Base-by-base conservation (phyloP, 2,113 vertebrate genomes). In the Oostethus manadensis region DNA sequence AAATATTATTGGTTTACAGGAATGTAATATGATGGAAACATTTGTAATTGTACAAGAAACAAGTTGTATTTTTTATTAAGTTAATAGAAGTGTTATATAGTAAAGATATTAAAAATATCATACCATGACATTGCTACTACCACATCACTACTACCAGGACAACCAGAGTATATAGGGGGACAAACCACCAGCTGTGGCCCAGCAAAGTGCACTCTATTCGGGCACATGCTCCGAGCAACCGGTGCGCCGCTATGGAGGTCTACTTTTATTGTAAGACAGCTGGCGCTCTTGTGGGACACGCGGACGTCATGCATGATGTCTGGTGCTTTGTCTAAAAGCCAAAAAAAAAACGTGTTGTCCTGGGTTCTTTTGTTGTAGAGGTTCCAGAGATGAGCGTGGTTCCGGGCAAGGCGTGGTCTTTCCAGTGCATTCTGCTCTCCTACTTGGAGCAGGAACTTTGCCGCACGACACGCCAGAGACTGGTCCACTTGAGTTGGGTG, bases 401-500 rank as follows among this genome's bases (percentile, higher is more conserved):
- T 8, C 62, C 80, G 0, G 23, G 56, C 1, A 45, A 58, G 38
- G 10, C 26, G 0, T 0, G 58, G 17, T 17, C 70, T 0, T 64
- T 81, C 38, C 82, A 78, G 61, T 83, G 73, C 45, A 13, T 15
- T 20, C 46, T 77, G 4, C 46, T 80, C 22, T 4, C 29, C 43
- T 60, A 10, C 23, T 1, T 60, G 10, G 3, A 44, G 8, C 1
- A 0, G 1, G 0, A 5, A 13, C 3, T 2, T 1, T 74, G 62
- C 21, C 0, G 1, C 2, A 20, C 10, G 9, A 0, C 0, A 10
- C 14, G 0, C 0, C 9, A 0, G 0, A 1, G 7, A 2, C 0
- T 1, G 14, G 18, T 76, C 46, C 1, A 0, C 1, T 61, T 84
- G 57, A 17, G 0, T 11, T 84, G 80, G 80, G 61, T 77, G 62